These are phyloP conservation scores for Dipodomys stephensi DNA, from an alignment of 2,113 vertebrate species.

Conservation along the genomic window DNA sequence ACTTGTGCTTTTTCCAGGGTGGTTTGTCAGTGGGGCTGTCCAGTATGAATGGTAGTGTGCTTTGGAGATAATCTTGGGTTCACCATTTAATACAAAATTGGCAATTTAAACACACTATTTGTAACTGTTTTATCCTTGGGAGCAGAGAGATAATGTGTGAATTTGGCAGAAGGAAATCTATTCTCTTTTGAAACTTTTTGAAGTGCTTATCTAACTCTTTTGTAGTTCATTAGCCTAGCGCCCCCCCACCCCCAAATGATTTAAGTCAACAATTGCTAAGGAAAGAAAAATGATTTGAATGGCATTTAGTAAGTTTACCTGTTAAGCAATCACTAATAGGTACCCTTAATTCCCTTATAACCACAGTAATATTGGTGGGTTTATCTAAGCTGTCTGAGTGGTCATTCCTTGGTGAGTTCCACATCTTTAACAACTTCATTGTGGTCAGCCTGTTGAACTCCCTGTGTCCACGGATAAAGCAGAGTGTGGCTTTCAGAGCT, in stretches of 20 bases:
- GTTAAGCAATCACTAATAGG: slow-evolving; percentile 71
- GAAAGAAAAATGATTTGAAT: slow-evolving; percentile 79
- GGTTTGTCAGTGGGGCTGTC: slow-evolving; percentile 31
- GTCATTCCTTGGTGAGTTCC: background rate
- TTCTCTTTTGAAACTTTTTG: slow-evolving; percentile 64
- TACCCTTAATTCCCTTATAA: slow-evolving; percentile 60
- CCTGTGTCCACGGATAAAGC: background rate
- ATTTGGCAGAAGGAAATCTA: slow-evolving; percentile 59
- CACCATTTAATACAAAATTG: slow-evolving; percentile 79
- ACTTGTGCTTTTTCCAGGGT: slow-evolving; percentile 53
- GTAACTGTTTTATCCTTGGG: slow-evolving; percentile 68
- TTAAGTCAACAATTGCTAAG: slow-evolving; percentile 77
- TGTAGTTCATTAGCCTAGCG: slow-evolving; percentile 58
- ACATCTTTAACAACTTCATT: slow-evolving; percentile 48
- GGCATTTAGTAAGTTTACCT: slow-evolving; percentile 79
- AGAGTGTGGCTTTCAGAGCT: background rate
- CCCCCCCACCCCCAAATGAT: slow-evolving; percentile 18
- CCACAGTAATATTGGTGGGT: slow-evolving; percentile 34
- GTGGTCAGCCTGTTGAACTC: background rate
- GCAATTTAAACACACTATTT: slow-evolving; percentile 81
- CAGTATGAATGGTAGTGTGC: slow-evolving; percentile 7
- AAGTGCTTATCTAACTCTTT: slow-evolving; percentile 78
- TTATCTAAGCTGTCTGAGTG: slow-evolving; percentile 54
- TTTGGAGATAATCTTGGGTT: slow-evolving; percentile 60
- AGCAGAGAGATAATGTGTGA: slow-evolving; percentile 55